Evolutionary conservation across 30 jellyfish, hydroid and myxozoan species (phyloP).

Genomic region (Turritopsis dohrnii): DNA sequence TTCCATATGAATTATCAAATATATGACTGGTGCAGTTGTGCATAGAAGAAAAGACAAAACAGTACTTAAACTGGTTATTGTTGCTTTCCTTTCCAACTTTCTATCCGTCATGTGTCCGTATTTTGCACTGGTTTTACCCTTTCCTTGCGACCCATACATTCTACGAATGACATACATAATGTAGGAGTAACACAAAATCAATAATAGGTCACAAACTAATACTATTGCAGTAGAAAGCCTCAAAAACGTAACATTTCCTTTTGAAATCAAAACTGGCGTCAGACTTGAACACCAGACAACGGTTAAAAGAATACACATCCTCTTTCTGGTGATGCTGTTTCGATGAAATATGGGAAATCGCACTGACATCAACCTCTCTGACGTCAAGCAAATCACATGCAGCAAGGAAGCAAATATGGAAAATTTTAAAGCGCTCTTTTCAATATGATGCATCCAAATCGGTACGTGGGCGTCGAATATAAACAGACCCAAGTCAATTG

Average conservation of each 20-base stretch:
- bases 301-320: not conserved
- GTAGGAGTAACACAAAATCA: not conserved
- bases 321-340: not conserved
- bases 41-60: not conserved
- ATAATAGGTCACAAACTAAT: not conserved
- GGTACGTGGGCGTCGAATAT: not conserved
- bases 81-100: slow-evolving; percentile 10
- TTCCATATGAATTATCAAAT: not conserved
- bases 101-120: not conserved
- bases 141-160: not conserved
- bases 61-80: not conserved
- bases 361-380: slow-evolving; percentile 4
- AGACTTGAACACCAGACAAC: not conserved
- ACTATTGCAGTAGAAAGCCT: not conserved
- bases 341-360: slow-evolving; percentile 10
- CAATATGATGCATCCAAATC: not conserved
- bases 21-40: not conserved
- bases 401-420: not conserved
- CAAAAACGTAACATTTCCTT: not conserved
- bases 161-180: not conserved
- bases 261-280: not conserved
- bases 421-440: not conserved
- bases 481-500: not conserved
- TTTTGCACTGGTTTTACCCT: too few species aligned
- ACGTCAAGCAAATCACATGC: not conserved